Evolutionary conservation across 2,888 invertebrate species (phyloP), one percentile per base, ranked within the genome.

Genomic region (Caenorhabditis angaria): DNA sequence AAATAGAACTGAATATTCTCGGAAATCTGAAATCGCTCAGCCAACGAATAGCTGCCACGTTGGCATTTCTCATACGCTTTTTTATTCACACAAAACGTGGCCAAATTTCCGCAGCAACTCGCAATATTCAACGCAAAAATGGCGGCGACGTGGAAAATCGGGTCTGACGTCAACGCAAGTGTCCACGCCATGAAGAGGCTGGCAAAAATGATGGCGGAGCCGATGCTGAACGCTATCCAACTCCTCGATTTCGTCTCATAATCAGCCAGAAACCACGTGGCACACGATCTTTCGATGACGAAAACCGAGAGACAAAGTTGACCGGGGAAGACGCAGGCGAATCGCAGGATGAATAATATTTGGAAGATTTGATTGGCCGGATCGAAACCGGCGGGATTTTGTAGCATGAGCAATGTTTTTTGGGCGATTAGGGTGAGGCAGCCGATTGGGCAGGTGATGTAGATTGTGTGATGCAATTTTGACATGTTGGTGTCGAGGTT

Each of bases 1-100:
- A 65, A 70, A 22, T 51, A 61, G 47, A 65, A 70, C 10, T 70
- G 70, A 29, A 70, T 70, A 32, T 70, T 70, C 27, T 70, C 61
- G 6, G 70, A 70, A 28, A 70, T 70, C 24, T 70, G 70, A 53
- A 65, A 70, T 48, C 70, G 51, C 51, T 70, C 65, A 1, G 65
- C 47, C 48, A 70, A 48, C 0, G 65, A 70, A 47, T 70, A 70
- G 6, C 25, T 12, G 5, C 70, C 64, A 25, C 61, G 27, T 41
- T 70, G 70, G 48, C 70, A 65, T n/a, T 28, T 27, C 50, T 61
- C 61, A 53, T 61, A 65, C 48, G 64, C 61, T 47, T 48, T 61
- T 20, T 54, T 25, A 32, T 70, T 70, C 3, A 70, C 41, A 53
- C 57, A 56, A 54, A 61, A 70, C 41, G 65, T 65, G 25, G 65